Evolutionary conservation across 2,888 invertebrate genomes (phyloP), one percentile per base, ranked within the genome.

Genomic region (Tuberolachnus salignus): DNA sequence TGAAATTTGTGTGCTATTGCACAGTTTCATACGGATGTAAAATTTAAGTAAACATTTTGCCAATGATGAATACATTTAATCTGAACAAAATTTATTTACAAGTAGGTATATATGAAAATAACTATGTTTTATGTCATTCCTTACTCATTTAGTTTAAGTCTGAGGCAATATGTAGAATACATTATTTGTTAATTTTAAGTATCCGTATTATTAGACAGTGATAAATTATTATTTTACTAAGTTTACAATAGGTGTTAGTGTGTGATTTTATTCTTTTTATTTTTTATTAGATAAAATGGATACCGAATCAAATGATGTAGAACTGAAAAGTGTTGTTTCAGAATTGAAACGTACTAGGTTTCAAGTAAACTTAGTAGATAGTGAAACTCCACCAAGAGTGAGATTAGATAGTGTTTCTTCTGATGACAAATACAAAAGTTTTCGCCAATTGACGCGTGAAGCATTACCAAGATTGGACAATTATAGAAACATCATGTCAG

Each of bases 381-480:
- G 26, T 78, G 78, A 78, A 51, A 73, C 63, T 23, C 67, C 75
- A 59, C 21, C 26, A 16, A 78, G 69, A 44, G 13, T 42, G 21
- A 34, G 78, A 67, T 71, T 69, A n/a, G 78, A 81, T 13, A 72
- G 78, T 46, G 78, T 67, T n/a, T 80, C 71, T 10, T 63, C 75
- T 0, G 74, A 92, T 87, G 90, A 89, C 8, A 93, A 92, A 86
- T 93, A 93, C 86, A 92, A 92, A 86, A 93, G 93, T 86, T 92
- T 93, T 86, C 89, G 93, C 82, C 93, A 94, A 85, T 91, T 94
- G 85, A 95, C 95, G 26, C 87, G 94, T 80, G 95, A 95, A 86
- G 95, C 94, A 10, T 86, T 95, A 81, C 95, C 95, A 2, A 89
- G 94, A 73, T 86, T 95, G 86, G 95, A 95, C 86, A 94, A 95